Conservation (phyloP, 2,113 vertebrate genomes). For the Notiomystis cincta region DNA sequence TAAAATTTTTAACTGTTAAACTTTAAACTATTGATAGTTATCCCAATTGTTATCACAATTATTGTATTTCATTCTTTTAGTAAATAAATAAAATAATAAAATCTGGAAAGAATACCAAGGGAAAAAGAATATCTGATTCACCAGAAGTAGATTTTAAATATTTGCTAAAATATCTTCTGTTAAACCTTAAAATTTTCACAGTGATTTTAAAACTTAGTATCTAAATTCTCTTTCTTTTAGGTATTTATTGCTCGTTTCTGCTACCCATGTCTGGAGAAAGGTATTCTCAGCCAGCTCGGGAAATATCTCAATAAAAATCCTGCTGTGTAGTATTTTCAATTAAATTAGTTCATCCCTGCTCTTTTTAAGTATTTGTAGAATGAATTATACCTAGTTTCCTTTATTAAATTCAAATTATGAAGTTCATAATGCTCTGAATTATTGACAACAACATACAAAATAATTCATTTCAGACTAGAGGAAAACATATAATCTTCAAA, state of each 20-base stretch:
- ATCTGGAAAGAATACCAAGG: neutral
- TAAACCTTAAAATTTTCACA: neutral
- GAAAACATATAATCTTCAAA: neutral
- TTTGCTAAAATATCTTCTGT: neutral
- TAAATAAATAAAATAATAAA: neutral
- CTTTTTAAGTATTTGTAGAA: neutral
- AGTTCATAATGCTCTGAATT: neutral
- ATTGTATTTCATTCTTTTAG: neutral
- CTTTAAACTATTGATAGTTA: neutral
- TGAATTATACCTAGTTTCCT: neutral
- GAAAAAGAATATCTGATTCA: neutral
- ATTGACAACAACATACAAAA: neutral
- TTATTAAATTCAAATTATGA: neutral
- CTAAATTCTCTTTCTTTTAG: neutral
- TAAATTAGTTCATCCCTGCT: neutral
- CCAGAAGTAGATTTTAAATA: neutral
- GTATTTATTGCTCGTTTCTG: neutral
- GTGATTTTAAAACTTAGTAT: neutral
- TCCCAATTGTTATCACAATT: neutral
- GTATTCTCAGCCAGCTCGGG: rapidly evolving
- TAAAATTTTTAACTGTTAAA: neutral
- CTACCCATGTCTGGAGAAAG: neutral
- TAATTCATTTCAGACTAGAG: neutral
- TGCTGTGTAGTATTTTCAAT: neutral
- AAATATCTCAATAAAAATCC: neutral